Conservation (phyloP, 35 echinoderm and acorn worm genomes). For the Stichopus chloronotus region DNA sequence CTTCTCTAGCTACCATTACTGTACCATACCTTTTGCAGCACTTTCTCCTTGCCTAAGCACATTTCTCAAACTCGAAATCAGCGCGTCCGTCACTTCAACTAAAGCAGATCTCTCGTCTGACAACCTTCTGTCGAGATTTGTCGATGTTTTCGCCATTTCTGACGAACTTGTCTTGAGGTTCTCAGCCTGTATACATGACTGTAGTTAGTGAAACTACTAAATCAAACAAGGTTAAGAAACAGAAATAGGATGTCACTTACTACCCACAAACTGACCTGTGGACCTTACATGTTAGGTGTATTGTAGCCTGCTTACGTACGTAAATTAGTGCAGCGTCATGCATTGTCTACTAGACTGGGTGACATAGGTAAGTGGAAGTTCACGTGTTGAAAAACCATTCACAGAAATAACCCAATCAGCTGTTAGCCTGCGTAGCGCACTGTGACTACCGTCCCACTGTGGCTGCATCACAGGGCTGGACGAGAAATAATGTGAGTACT, state of each 20-base stretch:
- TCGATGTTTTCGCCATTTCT: neutral
- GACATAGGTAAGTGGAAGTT: too few relatives aligned
- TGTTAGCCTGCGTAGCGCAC: too few relatives aligned
- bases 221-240: neutral
- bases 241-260: neutral
- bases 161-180: neutral
- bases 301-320: too few relatives aligned
- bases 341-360: too few relatives aligned
- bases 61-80: neutral
- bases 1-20: too few relatives aligned
- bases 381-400: too few relatives aligned
- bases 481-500: too few relatives aligned
- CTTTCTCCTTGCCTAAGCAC: neutral
- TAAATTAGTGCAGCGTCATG: neutral
- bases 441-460: too few relatives aligned
- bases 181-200: neutral
- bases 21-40: slow-evolving; percentile 10
- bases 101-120: slow-evolving; percentile 2
- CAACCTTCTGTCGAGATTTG: neutral
- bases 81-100: neutral
- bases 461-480: too few relatives aligned
- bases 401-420: too few relatives aligned
- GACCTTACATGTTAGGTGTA: neutral
- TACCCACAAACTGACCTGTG: neutral
- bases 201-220: too few relatives aligned